A percentile compares a stretch with the other conserved stretches of the same genome.
Evolutionary conservation across 53 echinoderm and acorn worm species (phyloP).

Genomic region (Echinarachnius parma): DNA sequence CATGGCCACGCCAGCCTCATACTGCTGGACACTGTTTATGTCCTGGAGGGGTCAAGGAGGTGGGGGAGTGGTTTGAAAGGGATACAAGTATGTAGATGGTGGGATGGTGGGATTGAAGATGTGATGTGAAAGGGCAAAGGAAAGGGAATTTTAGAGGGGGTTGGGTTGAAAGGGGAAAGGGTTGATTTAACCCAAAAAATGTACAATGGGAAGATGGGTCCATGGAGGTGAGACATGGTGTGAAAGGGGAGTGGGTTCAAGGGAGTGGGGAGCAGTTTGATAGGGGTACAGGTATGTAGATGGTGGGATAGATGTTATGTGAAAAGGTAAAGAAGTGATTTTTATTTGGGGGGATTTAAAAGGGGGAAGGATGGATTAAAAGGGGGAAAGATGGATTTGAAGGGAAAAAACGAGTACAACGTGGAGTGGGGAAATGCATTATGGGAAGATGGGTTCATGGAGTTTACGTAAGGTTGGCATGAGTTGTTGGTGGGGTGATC

Average conservation of each 20-base stretch:
- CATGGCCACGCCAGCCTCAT: slow-evolving; percentile 98
- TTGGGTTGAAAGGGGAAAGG: not conserved
- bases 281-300: not conserved
- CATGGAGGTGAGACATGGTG: not conserved
- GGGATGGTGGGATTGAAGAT: not conserved
- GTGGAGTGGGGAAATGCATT: not conserved
- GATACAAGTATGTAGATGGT: not conserved
- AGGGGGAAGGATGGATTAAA: slow-evolving; percentile 2
- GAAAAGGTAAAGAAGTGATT: no score
- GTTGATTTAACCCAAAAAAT: no score
- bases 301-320: no score
- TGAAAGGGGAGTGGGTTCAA: not conserved
- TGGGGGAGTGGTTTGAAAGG: not conserved
- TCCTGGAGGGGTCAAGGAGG: slow-evolving; percentile 66
- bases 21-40: slow-evolving; percentile 97
- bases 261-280: not conserved
- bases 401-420: not conserved
- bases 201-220: not conserved
- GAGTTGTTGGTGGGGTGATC: not conserved
- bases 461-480: not conserved
- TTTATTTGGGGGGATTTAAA: no score
- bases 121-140: slow-evolving; percentile 10
- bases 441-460: not conserved
- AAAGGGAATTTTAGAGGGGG: slow-evolving; percentile 34
- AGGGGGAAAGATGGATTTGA: slow-evolving; percentile 5